Base-by-base conservation (phyloP, 1,140 invertebrate genomes). In the Drosophila nebulosa region DNA sequence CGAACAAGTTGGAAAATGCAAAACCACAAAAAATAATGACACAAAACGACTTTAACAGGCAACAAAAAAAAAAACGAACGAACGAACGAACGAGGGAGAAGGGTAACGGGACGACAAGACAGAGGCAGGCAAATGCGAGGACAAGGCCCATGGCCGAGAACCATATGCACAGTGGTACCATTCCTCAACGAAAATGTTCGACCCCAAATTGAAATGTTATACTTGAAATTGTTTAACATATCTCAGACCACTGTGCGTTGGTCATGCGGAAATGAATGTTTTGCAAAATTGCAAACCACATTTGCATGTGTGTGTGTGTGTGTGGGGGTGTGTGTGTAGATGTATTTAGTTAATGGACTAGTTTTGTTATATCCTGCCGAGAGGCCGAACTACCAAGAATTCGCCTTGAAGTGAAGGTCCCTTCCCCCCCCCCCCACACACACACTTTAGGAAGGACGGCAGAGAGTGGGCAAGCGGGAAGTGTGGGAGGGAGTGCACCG, bases 11-110 rank as follows among this genome's bases (percentile, higher is more conserved):
- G 74, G 81, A 79, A 86, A 86, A 80, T 86, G 78, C 81, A 80
- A 74, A 86, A 85, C 80, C 77, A 78, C 80, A 85, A 65, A 85
- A 85, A 78, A 85, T 85, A 85, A 86, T 85, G 77, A 86, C 67
- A 78, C 78, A 85, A 86, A 85, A 79, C 74, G 69, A 74, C 74
- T 76, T 69, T 62, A 76, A 64, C 46, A 65, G 75, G 56, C 64
- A 27, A 51, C 52, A n/a, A 10, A 9, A 21, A 26, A 10, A 3
- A 7, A 30, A 36, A n/a, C n/a, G n/a, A n/a, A 12, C 5, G 14
- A 6, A 7, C 51, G 16, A 51, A 5, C 12, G 39, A 10, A 42
- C 16, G 9, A 18, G 30, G 30, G 10, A 3, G 16, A 16, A 22
- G 14, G 26, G 16, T 16, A 35, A 35, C 12, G 27, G 55, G 9